Evolutionary conservation across 2,797 vertebrate genomes (phyloP).

Genomic region (Salarias fasciatus): DNA sequence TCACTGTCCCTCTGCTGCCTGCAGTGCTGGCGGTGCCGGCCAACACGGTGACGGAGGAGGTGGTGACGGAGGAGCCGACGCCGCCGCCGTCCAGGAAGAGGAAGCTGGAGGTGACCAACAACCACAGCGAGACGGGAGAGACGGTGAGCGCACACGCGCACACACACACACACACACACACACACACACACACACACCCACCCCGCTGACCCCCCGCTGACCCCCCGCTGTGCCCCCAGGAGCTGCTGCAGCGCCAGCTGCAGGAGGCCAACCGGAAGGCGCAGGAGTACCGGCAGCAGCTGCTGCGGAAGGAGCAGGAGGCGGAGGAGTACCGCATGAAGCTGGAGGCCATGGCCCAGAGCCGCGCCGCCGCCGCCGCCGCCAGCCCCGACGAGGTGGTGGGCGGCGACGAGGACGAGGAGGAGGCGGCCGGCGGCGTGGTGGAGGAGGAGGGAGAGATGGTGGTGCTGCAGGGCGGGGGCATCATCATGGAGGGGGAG

Average conservation of each 20-base stretch:
- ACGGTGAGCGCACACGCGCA: constrained; percentile 67
- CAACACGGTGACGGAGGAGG: constrained; percentile 87
- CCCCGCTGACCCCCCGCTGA: too few relatives aligned
- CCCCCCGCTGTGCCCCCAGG: too few relatives aligned
- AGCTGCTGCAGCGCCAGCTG: constrained; percentile 84
- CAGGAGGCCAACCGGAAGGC: constrained; percentile 86
- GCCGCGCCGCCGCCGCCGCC: constrained; percentile 48
- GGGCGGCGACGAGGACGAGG: constrained; percentile 70
- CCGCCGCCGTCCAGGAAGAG: constrained; percentile 82
- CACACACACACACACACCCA: too few relatives aligned
- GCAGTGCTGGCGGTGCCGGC: constrained; percentile 89
- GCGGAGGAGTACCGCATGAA: constrained; percentile 86
- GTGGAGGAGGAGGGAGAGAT: constrained; percentile 75
- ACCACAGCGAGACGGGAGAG: constrained; percentile 74
- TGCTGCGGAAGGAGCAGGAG: constrained; percentile 89
- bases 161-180: too few relatives aligned
- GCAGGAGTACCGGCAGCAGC: constrained; percentile 88
- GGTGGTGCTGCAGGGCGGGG: constrained; percentile 80
- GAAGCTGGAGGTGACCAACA: constrained; percentile 77
- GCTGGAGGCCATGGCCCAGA: constrained; percentile 85
- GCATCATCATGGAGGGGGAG: constrained; percentile 81
- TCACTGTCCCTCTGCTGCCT: neutral
- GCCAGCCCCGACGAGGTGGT: constrained; percentile 75
- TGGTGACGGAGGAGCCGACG: constrained; percentile 78
- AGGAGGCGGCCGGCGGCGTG: constrained; percentile 51